Percentiles rank a stretch among this genome's conserved stretches.
Evolutionary conservation across 2,797 vertebrate species (phyloP).

Genomic region (Mormyrus proboscirostris): DNA sequence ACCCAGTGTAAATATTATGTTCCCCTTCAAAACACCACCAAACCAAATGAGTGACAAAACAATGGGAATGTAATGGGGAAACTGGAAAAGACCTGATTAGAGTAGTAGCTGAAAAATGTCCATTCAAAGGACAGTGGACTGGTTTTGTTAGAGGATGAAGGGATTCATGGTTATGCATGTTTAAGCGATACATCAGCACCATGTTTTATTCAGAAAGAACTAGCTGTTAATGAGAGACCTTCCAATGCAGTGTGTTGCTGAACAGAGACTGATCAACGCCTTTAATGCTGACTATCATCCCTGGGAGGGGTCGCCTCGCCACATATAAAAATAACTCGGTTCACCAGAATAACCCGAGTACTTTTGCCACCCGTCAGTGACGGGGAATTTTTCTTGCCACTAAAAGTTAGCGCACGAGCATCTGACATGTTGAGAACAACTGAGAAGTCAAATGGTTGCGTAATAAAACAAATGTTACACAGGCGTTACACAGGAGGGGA

Average conservation of each 20-base stretch:
- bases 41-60: conserved; percentile 3
- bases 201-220: neutral
- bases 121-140: neutral
- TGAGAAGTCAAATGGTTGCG: neutral
- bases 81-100: neutral
- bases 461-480: neutral
- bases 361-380: neutral
- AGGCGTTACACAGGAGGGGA: neutral
- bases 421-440: neutral
- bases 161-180: neutral
- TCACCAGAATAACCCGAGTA: conserved; percentile 1
- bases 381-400: neutral
- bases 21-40: conserved; percentile 27
- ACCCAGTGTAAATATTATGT: conserved; percentile 24
- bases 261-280: conserved; percentile 4
- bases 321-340: conserved; percentile 14
- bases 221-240: neutral
- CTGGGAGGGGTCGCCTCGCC: neutral
- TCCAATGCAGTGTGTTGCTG: neutral
- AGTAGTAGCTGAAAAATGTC: neutral
- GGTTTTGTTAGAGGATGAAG: neutral
- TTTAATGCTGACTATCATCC: neutral
- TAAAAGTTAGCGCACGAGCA: neutral
- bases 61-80: conserved; percentile 19
- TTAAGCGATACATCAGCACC: neutral